Evolutionary conservation across 2,888 invertebrate genomes (phyloP), one percentile per base, ranked within the genome.

Genomic region (Phengaris arion): DNA sequence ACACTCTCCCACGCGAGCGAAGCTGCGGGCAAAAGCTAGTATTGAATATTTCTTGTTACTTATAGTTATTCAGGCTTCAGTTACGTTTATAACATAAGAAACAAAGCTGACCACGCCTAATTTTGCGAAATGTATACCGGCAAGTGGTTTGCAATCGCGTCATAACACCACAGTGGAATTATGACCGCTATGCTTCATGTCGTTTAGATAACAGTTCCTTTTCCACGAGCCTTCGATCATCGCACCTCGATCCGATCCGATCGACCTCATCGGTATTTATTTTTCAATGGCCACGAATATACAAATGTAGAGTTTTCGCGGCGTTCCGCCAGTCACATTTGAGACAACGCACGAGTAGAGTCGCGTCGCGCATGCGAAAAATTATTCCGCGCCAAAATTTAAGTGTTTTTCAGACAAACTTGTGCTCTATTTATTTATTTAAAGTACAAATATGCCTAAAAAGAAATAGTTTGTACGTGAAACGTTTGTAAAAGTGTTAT

Each of bases 211-310:
- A 91, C 86, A 87, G 82, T 87, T 85, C 84, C 85, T 85, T 83
- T 84, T 84, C 82, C 84, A 83, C 85, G 82, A 85, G 85, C 86
- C 87, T 89, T 89, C 89, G 88, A 89, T 90, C 90, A 87, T 89
- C 89, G 84, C 86, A 88, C 89, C 85, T 82, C 82, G n/a, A n/a
- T n/a, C n/a, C n/a, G n/a, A n/a, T n/a, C n/a, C n/a, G n/a, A n/a
- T n/a, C n/a, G n/a, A n/a, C n/a, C n/a, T n/a, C n/a, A n/a, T n/a
- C n/a, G 80, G 87, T 87, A 84, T 89, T 88, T 91, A 89, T 91
- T 92, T 92, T 92, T 91, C 88, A 88, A 88, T 89, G 88, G 85
- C 86, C 83, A 89, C 89, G 89, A 90, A 92, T 90, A 91, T 91
- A 92, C 89, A 88, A 87, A 87, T 84, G 85, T 85, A 80, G 87